phyloP scores from a whole-genome alignment of 2,797 vertebrate genomes.

The Hemibagrus guttatus region DNA sequence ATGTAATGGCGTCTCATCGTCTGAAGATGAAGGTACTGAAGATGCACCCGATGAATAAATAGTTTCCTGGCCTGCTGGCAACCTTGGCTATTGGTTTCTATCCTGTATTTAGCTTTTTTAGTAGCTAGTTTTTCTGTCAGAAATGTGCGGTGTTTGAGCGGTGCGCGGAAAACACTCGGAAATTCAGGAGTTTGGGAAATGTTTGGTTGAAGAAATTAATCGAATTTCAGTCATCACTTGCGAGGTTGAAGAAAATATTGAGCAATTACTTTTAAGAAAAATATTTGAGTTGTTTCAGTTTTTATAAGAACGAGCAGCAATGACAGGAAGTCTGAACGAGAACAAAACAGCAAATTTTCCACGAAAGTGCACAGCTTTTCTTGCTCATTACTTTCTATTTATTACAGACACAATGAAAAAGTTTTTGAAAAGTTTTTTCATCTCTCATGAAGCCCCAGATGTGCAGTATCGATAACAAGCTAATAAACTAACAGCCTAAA shows the following conservation, averaged over 20 bases:
- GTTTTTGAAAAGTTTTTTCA: no score
- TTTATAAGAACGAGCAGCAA: neutral
- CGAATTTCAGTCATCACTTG: neutral
- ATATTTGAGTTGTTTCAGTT: neutral
- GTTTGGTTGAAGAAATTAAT: no score
- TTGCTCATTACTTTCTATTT: neutral
- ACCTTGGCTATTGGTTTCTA: neutral
- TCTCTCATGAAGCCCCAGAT: no score
- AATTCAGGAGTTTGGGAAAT: neutral
- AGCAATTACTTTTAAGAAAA: neutral
- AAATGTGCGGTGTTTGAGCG: neutral
- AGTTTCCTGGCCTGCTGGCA: neutral
- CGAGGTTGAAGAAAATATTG: neutral
- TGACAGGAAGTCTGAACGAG: neutral
- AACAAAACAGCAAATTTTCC: neutral
- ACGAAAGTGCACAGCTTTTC: neutral
- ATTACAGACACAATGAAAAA: neutral
- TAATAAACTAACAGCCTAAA: neutral
- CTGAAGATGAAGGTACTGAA: neutral
- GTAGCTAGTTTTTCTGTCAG: neutral
- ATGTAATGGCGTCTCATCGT: neutral
- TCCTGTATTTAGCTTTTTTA: neutral
- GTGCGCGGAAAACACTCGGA: neutral
- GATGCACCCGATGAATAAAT: neutral
- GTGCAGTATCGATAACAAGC: neutral